A percentile compares a stretch with the other conserved stretches of the same genome.
Evolutionary conservation across 2,113 vertebrate species (phyloP).

Genomic region (Etheostoma spectabile): DNA sequence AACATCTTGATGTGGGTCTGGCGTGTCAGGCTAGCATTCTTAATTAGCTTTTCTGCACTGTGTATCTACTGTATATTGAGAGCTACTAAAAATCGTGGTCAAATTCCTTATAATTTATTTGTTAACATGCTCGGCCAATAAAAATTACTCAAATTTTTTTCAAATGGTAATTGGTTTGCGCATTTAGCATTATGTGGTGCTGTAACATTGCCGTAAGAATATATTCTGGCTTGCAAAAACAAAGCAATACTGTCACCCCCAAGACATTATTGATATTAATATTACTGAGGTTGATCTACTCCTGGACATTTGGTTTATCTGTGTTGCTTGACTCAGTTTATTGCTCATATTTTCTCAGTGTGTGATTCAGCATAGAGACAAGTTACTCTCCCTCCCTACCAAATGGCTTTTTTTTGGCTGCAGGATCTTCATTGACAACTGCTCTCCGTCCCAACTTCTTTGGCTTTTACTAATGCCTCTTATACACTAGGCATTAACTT

Average conservation of each 20-base stretch:
- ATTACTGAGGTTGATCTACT: not conserved
- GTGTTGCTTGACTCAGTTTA: not conserved
- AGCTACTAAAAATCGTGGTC: not conserved
- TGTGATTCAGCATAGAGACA: not conserved
- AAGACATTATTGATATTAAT: not conserved
- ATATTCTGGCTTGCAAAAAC: not conserved
- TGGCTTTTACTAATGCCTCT: slow-evolving; percentile 50
- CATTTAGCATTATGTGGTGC: not conserved
- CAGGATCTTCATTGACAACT: slow-evolving; percentile 49
- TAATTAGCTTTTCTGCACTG: no score
- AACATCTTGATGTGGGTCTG: no score
- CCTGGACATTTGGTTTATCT: not conserved
- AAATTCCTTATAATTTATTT: not conserved
- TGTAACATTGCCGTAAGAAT: not conserved
- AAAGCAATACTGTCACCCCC: not conserved
- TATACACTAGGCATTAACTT: slow-evolving; percentile 67
- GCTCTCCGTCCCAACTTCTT: slow-evolving; percentile 34
- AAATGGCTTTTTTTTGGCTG: slow-evolving; percentile 34
- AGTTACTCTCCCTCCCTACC: slow-evolving; percentile 1
- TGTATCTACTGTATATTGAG: not conserved
- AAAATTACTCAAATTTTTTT: not conserved
- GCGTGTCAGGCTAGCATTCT: no score
- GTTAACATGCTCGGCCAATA: not conserved
- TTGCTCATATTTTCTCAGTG: not conserved
- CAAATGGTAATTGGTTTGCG: not conserved